Evolutionary conservation across 2,888 invertebrate species (phyloP).

Genomic region (Orthosia gracilis): DNA sequence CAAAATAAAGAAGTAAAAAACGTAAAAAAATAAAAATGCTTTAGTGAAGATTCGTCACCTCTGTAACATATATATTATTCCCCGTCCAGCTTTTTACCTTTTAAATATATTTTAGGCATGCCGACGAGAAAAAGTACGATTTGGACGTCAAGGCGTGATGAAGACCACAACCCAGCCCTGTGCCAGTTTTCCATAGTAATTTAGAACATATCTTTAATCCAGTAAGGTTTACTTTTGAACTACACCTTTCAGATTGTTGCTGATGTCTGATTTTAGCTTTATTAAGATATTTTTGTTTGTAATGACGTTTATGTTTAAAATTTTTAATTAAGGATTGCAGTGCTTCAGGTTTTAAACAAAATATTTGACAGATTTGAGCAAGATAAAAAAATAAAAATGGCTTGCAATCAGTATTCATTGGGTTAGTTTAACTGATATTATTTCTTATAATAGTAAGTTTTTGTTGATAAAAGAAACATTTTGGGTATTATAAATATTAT

Average conservation of each 20-base stretch:
- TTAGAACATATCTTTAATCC: conserved; percentile 62
- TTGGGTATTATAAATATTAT: conserved; percentile 3
- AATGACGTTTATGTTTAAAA: conserved; percentile 20
- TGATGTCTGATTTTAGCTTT: conserved; percentile 53
- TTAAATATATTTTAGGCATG: conserved; percentile 82
- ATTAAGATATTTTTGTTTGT: conserved; percentile 45
- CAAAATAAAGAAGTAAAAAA: neutral
- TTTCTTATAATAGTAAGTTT: conserved; percentile 17
- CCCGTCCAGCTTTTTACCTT: conserved; percentile 62
- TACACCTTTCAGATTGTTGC: conserved; percentile 44
- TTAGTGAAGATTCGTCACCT: conserved; percentile 62
- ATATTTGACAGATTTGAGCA: conserved; percentile 19
- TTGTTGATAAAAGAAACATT: neutral
- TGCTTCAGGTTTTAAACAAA: conserved; percentile 30
- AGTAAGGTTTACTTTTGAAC: conserved; percentile 62
- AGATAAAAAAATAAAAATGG: conserved; percentile 15
- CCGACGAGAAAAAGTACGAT: conserved; percentile 87
- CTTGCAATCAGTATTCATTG: conserved; percentile 50
- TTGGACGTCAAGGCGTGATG: conserved; percentile 85
- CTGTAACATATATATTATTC: conserved; percentile 8
- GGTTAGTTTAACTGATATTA: conserved; percentile 3
- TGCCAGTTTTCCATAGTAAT: conserved; percentile 61
- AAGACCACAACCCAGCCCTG: conserved; percentile 57
- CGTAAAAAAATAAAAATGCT: neutral
- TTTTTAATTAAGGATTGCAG: conserved; percentile 27